Conservation (phyloP, 1,140 invertebrate species). For the Sycobia sp. region DNA sequence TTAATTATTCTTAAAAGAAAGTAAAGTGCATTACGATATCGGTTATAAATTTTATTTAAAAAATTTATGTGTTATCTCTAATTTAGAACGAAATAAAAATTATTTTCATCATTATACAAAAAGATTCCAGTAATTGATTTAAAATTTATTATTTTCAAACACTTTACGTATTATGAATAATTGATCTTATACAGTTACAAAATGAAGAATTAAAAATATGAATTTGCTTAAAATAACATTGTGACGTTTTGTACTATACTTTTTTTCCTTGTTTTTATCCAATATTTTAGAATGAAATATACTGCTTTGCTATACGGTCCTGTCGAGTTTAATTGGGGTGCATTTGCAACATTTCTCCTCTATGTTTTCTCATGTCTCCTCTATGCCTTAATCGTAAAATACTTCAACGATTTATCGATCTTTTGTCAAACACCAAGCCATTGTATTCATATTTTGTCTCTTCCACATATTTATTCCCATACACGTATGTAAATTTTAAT, state of each 20-base stretch:
- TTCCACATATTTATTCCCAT: too few species aligned
- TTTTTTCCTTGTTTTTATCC: slow-evolving; percentile 1
- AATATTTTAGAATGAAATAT: slow-evolving; percentile 37
- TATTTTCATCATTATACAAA: neutral
- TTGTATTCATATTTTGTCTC: slow-evolving; percentile 63
- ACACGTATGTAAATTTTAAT: too few species aligned
- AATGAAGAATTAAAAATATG: neutral
- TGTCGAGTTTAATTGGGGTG: slow-evolving; percentile 61
- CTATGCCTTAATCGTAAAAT: too few species aligned
- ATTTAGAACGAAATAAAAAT: neutral
- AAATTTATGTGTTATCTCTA: neutral
- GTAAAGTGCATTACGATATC: slow-evolving; percentile 36
- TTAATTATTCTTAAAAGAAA: slow-evolving; percentile 38
- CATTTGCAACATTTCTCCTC: slow-evolving; percentile 61
- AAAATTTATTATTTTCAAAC: neutral
- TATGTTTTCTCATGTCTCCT: slow-evolving; percentile 38
- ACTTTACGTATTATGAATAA: neutral
- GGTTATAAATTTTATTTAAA: neutral
- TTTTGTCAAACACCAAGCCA: slow-evolving; percentile 39
- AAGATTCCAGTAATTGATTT: neutral
- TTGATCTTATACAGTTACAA: neutral
- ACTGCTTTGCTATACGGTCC: slow-evolving; percentile 53
- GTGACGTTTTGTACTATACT: slow-evolving; percentile 24
- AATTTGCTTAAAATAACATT: neutral
- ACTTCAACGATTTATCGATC: slow-evolving; percentile 30